Evolutionary conservation across 2,888 invertebrate genomes (phyloP).

Genomic region (Alentia gelatinosa): DNA sequence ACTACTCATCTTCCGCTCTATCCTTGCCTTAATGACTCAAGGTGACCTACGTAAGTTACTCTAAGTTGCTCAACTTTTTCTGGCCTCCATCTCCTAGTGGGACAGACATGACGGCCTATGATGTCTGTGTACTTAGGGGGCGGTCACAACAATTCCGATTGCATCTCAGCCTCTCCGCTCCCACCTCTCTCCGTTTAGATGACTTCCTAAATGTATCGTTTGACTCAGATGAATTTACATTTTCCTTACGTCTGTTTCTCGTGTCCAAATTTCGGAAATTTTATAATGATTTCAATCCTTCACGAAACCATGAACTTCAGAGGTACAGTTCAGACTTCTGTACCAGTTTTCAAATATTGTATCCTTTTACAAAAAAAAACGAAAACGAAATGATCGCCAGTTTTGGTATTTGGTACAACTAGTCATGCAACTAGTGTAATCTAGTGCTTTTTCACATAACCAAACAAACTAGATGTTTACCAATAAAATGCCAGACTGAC

Average conservation of each 20-base stretch:
- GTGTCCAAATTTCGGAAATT: neutral
- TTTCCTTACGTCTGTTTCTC: conserved; percentile 3
- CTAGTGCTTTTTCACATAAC: neutral
- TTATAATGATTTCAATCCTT: neutral
- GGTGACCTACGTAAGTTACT: conserved; percentile 53
- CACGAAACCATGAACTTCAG: neutral
- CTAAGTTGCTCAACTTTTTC: conserved; percentile 49
- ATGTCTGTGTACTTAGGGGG: neutral
- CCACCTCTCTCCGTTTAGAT: neutral
- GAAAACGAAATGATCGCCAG: conserved; percentile 3
- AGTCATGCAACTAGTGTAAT: neutral
- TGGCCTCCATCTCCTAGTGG: conserved; percentile 22
- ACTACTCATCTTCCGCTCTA: conserved; percentile 30
- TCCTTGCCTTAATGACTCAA: conserved; percentile 43
- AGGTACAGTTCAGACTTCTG: too few relatives aligned
- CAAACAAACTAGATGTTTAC: neutral
- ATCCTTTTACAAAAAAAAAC: neutral
- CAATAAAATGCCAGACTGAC: neutral
- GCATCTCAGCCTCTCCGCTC: neutral
- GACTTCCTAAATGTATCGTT: neutral
- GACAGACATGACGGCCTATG: conserved; percentile 16
- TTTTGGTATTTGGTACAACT: neutral
- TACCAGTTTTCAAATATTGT: too few relatives aligned
- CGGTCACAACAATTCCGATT: neutral
- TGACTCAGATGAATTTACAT: neutral